Base-by-base conservation (phyloP, 2,888 invertebrate species). In the Drosophila mulleri region DNA sequence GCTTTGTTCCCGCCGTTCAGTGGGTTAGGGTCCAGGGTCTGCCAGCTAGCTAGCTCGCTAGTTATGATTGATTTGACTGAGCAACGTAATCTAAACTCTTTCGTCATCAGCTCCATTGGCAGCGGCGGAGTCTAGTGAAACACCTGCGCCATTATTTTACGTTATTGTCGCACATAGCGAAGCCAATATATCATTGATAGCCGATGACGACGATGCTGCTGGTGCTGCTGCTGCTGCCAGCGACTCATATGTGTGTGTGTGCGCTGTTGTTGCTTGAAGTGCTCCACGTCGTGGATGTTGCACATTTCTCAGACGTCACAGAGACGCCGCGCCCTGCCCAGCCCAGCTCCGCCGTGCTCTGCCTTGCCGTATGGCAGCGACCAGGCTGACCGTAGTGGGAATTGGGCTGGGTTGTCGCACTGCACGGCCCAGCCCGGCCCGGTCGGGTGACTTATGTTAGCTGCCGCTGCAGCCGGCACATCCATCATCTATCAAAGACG, bases 81-180 rank as follows among this genome's bases (percentile, higher is more conserved):
- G 72, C 76, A 78, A 74, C 72, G 83, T 80, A 91, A 90, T 83
- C 82, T 76, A 79, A 90, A 83, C 86, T 81, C 78, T 86, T 85
- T 83, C 82, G 78, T 79, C 78, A 80, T 68, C 50, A 48, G 44
- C 32, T 39, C 35, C 50, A 57, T 61, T 73, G 60, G 61, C 29
- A 64, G 61, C 45, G 68, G 44, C 56, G 56, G 56, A 69, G 72
- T 80, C 80, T 77, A 63, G 44, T 58, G 75, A 66, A 85, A 85
- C 91, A 91, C 92, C 91, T 91, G 92, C 72, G 90, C 83, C 89
- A 90, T 91, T 91, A 91, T 91, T 91, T 90, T 85, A 88, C 79
- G 67, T 88, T 90, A 82, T 88, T 91, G 90, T 88, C 88, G 90
- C 81, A 89, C 82, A 84, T 82, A 77, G 83, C 60, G 71, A 65